phyloP scores from a whole-genome alignment of 2,797 vertebrate species.

The Melanogrammus aeglefinus region DNA sequence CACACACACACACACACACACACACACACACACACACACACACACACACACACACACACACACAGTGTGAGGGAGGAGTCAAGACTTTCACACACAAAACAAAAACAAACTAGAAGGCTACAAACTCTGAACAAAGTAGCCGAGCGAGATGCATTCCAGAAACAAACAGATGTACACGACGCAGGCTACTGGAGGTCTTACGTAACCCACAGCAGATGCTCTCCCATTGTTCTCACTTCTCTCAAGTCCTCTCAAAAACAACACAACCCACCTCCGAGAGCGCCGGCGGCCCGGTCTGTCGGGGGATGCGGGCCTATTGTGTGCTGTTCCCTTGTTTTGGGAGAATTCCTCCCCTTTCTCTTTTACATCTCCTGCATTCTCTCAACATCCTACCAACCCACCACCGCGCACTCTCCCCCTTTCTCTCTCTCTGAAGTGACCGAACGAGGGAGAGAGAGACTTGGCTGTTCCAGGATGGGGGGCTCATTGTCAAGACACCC shows the following conservation, averaged over 20 bases:
- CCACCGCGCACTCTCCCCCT: too few species aligned
- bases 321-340: slow-evolving; percentile 46
- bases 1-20: too few species aligned
- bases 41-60: not conserved
- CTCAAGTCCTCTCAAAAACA: slow-evolving; percentile 43
- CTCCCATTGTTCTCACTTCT: slow-evolving; percentile 58
- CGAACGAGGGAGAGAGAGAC: slow-evolving; percentile 7
- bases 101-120: not conserved
- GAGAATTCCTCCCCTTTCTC: slow-evolving; percentile 25
- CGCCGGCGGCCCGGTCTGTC: too few species aligned
- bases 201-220: slow-evolving; percentile 36
- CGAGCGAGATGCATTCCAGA: slow-evolving; percentile 7
- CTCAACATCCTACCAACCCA: slow-evolving; percentile 59
- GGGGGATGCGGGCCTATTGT: slow-evolving; percentile 40
- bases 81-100: slow-evolving; percentile 3
- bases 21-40: too few species aligned
- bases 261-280: slow-evolving; percentile 5
- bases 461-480: slow-evolving; percentile 49
- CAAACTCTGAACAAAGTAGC: not conserved
- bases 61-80: not conserved
- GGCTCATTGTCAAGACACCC: slow-evolving; percentile 65
- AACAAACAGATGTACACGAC: not conserved
- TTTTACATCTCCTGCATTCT: slow-evolving; percentile 68
- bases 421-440: slow-evolving; percentile 51
- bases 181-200: slow-evolving; percentile 18